phyloP scores from a whole-genome alignment of 2,888 invertebrate species.

The Orchesella flavescens region DNA sequence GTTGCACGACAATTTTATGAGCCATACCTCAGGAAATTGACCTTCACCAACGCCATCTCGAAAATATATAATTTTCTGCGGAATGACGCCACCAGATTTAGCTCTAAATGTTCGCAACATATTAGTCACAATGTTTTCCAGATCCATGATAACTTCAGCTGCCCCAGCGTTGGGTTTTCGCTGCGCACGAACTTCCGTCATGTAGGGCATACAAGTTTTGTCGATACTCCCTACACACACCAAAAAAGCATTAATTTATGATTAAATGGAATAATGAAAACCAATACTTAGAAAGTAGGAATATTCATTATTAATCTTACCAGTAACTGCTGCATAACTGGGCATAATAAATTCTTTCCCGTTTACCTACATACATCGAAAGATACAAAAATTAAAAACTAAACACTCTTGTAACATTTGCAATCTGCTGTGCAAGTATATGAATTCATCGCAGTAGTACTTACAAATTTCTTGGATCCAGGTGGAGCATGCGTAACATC shows the following conservation, averaged over 20 bases:
- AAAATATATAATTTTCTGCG: conserved; percentile 73
- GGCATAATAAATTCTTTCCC: conserved; percentile 29
- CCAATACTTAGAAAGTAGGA: too few relatives aligned
- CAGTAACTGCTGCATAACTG: conserved; percentile 46
- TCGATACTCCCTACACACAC: conserved; percentile 46
- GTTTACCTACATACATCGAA: background rate
- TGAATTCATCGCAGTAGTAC: background rate
- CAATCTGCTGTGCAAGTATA: too few relatives aligned
- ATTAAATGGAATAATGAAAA: background rate
- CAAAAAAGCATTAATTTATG: background rate
- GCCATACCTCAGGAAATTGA: conserved; percentile 72
- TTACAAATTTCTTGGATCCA: conserved; percentile 28
- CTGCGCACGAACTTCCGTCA: conserved; percentile 63
- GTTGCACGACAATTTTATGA: too few relatives aligned
- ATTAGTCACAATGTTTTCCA: conserved; percentile 67
- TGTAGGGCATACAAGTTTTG: conserved; percentile 62
- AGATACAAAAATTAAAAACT: too few relatives aligned
- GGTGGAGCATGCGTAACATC: conserved; percentile 76
- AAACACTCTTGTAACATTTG: too few relatives aligned
- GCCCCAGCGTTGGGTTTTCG: conserved; percentile 47
- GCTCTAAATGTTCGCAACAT: background rate
- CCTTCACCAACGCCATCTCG: conserved; percentile 75
- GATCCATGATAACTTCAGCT: conserved; percentile 64
- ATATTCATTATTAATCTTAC: background rate
- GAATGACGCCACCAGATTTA: conserved; percentile 39